phyloP scores from a whole-genome alignment of 2,113 vertebrate genomes.

The Leucoraja erinaceus region DNA sequence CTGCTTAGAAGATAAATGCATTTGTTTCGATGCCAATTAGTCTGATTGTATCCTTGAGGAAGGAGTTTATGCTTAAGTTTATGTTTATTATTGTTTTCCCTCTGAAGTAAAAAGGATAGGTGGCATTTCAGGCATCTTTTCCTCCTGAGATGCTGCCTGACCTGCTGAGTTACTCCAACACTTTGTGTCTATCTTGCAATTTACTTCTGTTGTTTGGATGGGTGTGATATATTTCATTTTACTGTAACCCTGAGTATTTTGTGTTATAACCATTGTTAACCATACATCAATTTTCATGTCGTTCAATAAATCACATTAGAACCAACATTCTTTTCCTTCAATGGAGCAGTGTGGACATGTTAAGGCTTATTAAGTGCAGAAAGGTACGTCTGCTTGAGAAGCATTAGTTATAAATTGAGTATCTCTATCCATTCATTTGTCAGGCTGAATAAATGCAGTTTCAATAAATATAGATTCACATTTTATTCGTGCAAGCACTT shows the following conservation, averaged over 20 bases:
- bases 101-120: no score
- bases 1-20: no score
- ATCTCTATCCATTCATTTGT: neutral
- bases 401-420: neutral
- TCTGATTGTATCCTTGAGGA: neutral
- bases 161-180: no score
- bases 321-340: neutral
- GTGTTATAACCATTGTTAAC: neutral
- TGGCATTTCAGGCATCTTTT: no score
- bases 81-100: no score
- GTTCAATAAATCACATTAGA: neutral
- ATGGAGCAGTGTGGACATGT: neutral
- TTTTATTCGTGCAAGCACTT: neutral
- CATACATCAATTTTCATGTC: neutral
- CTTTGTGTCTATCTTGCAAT: no score
- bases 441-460: neutral
- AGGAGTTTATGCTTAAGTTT: neutral
- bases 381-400: neutral
- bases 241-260: neutral
- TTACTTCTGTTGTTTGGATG: neutral
- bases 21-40: neutral
- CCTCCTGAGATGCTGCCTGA: no score
- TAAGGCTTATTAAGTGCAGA: neutral
- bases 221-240: neutral
- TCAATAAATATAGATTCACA: neutral